phyloP scores from a whole-genome alignment of 2,113 vertebrate species.

The Potamarius usumacintae region DNA sequence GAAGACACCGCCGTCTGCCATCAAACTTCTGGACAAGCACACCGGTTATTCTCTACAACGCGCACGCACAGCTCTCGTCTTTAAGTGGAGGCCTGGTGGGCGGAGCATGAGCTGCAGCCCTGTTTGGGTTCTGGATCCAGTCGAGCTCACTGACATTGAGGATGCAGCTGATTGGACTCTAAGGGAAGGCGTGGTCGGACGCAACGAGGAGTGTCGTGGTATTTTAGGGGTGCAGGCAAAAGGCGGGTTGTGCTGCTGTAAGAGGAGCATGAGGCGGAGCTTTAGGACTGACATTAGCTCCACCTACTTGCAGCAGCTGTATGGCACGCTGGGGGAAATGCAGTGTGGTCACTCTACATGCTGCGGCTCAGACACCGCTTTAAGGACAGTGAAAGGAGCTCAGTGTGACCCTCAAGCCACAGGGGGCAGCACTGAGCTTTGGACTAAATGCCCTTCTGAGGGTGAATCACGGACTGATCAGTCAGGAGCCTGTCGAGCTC shows the following conservation, averaged over 20 bases:
- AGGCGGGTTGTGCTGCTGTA: conserved; percentile 75
- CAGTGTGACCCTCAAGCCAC: conserved; percentile 71
- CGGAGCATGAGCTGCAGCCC: conserved; percentile 54
- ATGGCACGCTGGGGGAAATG: conserved; percentile 75
- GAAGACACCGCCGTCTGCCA: conserved; percentile 67
- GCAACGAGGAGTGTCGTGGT: conserved; percentile 43
- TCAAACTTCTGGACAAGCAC: conserved; percentile 64
- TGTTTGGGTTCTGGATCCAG: conserved; percentile 85
- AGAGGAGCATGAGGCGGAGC: conserved; percentile 76
- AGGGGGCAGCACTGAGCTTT: conserved; percentile 71
- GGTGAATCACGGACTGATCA: conserved; percentile 70
- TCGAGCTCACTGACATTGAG: conserved; percentile 89
- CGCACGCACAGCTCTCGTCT: conserved; percentile 66
- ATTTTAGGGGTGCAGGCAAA: conserved; percentile 68
- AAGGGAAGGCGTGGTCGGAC: conserved; percentile 61
- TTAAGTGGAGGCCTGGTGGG: conserved; percentile 62
- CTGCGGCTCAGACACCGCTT: conserved; percentile 75
- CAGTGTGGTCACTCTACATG: conserved; percentile 89
- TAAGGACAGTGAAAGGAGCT: conserved; percentile 81
- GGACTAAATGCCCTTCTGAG: conserved; percentile 81
- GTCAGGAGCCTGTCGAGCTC: conserved; percentile 76
- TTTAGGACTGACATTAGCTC: conserved; percentile 83
- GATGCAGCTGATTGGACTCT: conserved; percentile 90
- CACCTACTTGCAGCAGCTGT: conserved; percentile 84
- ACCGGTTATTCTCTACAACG: conserved; percentile 58